Base-by-base conservation (phyloP, 2,888 invertebrate species). In the Celastrina argiolus region DNA sequence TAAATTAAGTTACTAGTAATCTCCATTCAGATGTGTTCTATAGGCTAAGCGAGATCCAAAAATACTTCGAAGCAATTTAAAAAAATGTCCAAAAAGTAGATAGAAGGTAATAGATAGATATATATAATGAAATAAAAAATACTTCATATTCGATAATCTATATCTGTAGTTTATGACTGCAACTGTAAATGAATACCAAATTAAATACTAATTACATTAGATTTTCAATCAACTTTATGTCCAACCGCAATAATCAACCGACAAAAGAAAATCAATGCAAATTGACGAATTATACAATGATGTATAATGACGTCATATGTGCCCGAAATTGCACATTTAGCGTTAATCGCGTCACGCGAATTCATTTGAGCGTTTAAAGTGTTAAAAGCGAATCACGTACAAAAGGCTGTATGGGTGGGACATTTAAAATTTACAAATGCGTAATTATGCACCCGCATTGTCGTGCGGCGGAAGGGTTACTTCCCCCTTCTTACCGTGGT, bases 361-460 rank as follows among this genome's bases (percentile, higher is more conserved):
- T 82, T 83, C 87, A 86, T 86, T 87, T 78, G 78, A 73, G 72
- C 83, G 78, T 87, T 88, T 85, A 85, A 84, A 81, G 77, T 74
- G 76, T 77, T 85, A 78, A 86, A 85, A 85, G 83, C 83, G 87
- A 89, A 90, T 90, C 88, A 88, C 90, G 85, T 89, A 88, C 87
- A 88, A 88, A 88, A 87, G 87, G 82, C 83, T 85, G 80, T 86
- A 85, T 85, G 85, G 87, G 87, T 84, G 87, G 85, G 77, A 85
- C 89, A 90, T 91, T 89, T 89, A 90, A 90, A 89, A 91, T 91
- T 87, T 89, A 91, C 90, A 91, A 90, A 91, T 90, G 89, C 90
- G 90, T 91, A 89, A 89, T 91, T 91, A 91, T 90, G 89, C 90
- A 87, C 90, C 89, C 89, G 90, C 87, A 89, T 90, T 90, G 89